Evolutionary conservation across 2,797 vertebrate genomes (phyloP), one percentile per base, ranked within the genome.

Genomic region (Scomberomorus guttatus): DNA sequence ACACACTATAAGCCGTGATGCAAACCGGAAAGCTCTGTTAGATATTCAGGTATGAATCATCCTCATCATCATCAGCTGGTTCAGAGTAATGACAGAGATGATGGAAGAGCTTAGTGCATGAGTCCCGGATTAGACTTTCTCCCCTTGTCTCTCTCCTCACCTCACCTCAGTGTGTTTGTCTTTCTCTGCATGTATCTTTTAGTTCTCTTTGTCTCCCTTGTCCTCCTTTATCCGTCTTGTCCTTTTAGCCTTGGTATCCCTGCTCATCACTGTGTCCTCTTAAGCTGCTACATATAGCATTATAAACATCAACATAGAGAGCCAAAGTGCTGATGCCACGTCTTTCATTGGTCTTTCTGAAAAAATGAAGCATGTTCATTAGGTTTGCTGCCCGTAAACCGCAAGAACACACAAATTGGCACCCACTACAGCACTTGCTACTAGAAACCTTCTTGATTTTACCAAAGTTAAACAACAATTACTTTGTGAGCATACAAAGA

Each of bases 1-100:
- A 67, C 6, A 24, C 61, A 66, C 56, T 68, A 63, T 75, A 61
- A 85, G 73, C 77, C 56, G 64, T 74, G 74, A 85, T 80, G 82
- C 84, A 84, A 71, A 89, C 77, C 42, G 73, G 81, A 87, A 87
- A 77, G 81, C 78, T 80, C 72, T 77, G 80, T 60, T 82, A 71
- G 87, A 77, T 82, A 69, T 55, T 76, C 73, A 73, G 74, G 66
- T 78, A 78, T 91, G 85, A 91, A 88, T 90, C 83, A 83, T 70
- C 69, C 27, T 84, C 77, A 22, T 79, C 73, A 71, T 79, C 79
- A 82, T 87, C 88, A 86, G 82, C 75, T 89, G 82, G 66, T 89
- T 86, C 65, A 52, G 67, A 81, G 64, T 51, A 75, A 85, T 81
- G 86, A 80, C 77, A 58, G 78, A 88, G 75, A 90, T 89, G 85